Evolutionary conservation across 2,888 invertebrate species (phyloP).

Genomic region (Rhynchonema sp.): DNA sequence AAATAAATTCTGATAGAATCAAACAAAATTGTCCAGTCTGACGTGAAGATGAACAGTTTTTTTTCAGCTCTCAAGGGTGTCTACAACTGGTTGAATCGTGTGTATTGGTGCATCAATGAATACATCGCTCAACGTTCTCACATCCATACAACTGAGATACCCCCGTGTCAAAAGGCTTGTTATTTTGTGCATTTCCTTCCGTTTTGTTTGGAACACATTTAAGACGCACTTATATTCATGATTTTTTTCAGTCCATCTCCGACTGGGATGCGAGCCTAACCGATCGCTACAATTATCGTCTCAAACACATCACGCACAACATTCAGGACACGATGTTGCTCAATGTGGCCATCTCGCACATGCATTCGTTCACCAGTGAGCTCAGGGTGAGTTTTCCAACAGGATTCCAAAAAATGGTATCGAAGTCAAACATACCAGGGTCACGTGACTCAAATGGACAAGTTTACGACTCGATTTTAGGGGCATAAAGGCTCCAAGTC

Average conservation of each 20-base stretch:
- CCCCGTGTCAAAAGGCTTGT: not conserved
- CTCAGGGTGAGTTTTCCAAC: not conserved
- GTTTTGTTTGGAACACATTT: no score
- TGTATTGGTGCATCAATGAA: not conserved
- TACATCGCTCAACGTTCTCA: not conserved
- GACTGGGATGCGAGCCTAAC: no score
- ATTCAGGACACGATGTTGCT: not conserved
- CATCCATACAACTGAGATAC: not conserved
- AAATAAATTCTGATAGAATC: no score
- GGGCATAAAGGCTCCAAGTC: no score
- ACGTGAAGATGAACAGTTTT: slow-evolving; percentile 20
- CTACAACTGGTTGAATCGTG: not conserved
- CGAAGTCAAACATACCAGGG: not conserved
- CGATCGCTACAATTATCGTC: no score
- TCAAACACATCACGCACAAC: not conserved
- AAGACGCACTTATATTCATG: no score
- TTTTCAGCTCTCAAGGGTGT: not conserved
- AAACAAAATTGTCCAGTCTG: no score
- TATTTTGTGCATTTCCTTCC: not conserved
- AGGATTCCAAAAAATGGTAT: not conserved
- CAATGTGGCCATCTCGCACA: not conserved
- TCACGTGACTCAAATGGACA: not conserved
- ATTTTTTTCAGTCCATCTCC: no score
- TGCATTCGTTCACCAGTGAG: not conserved
- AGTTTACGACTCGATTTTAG: not conserved